phyloP scores from a whole-genome alignment of 1,140 invertebrate species.

The Ctenoplectra terminalis region DNA sequence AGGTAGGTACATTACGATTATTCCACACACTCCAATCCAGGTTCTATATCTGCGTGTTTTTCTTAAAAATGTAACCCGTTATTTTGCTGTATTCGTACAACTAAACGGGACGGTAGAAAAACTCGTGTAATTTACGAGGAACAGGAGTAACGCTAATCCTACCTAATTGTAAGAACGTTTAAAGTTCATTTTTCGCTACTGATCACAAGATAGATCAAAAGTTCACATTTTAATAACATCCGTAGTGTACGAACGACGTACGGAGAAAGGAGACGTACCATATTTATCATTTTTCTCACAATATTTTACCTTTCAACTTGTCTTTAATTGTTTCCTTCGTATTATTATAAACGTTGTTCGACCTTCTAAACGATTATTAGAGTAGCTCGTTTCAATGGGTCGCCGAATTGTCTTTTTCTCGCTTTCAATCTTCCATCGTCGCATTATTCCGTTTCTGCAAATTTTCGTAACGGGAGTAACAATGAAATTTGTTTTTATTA shows the following conservation, averaged over 20 bases:
- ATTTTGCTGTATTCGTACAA: not conserved
- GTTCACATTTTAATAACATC: not conserved
- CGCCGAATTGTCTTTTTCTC: no score
- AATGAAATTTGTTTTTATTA: not conserved
- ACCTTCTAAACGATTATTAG: no score
- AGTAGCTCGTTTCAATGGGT: no score
- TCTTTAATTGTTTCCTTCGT: no score
- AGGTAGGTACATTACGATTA: not conserved
- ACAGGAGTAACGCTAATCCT: conserved; percentile 14
- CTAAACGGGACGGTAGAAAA: not conserved
- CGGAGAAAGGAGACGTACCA: not conserved
- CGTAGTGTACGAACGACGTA: conserved; percentile 17
- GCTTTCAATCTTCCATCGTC: not conserved
- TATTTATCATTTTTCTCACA: not conserved
- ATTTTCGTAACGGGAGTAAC: not conserved
- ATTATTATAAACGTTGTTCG: no score
- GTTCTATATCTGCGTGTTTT: not conserved
- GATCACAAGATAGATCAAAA: conserved; percentile 21
- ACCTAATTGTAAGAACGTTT: conserved; percentile 25
- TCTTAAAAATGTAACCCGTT: conserved; percentile 1
- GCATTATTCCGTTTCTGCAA: not conserved
- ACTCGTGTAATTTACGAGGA: not conserved
- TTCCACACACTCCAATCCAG: not conserved
- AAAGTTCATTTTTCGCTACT: not conserved
- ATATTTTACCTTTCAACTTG: no score